A percentile compares a stretch with the other conserved stretches of the same genome.
These are phyloP conservation scores for Enteromius unitaeniatus DNA, from an alignment of 2,797 vertebrate genomes.

Conservation along the genomic window DNA sequence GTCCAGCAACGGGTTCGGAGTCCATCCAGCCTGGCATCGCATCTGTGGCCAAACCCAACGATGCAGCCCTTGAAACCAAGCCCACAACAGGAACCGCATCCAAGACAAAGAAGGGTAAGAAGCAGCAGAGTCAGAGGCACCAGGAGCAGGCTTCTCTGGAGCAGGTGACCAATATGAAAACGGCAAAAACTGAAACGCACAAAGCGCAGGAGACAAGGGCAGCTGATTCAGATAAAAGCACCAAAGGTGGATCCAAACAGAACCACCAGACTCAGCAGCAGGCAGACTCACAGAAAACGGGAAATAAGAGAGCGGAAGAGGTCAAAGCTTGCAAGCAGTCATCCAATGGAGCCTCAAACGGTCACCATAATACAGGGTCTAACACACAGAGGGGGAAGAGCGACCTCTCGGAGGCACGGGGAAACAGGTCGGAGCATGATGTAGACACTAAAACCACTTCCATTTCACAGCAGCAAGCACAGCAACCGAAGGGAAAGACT, in stretches of 20 bases:
- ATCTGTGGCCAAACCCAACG: slow-evolving; percentile 74
- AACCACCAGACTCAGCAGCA: slow-evolving; percentile 64
- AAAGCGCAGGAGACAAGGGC: slow-evolving; percentile 72
- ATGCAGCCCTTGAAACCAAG: slow-evolving; percentile 74
- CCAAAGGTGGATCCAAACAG: slow-evolving; percentile 71
- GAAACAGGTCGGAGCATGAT: slow-evolving; percentile 72
- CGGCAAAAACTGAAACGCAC: slow-evolving; percentile 70
- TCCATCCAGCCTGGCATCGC: slow-evolving; percentile 69
- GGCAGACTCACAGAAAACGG: slow-evolving; percentile 70
- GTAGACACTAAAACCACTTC: slow-evolving; percentile 70
- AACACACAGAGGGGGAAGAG: slow-evolving; percentile 70
- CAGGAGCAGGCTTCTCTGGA: slow-evolving; percentile 72
- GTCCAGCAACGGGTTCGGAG: slow-evolving; percentile 71
- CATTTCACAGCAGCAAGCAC: slow-evolving; percentile 80
- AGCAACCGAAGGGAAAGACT: slow-evolving; percentile 89
- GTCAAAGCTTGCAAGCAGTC: slow-evolving; percentile 67
- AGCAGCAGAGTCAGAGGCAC: slow-evolving; percentile 76
- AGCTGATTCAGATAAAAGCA: slow-evolving; percentile 62
- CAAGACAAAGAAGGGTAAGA: slow-evolving; percentile 91
- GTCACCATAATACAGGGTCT: slow-evolving; percentile 61
- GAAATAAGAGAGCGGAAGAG: slow-evolving; percentile 76
- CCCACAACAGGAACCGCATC: slow-evolving; percentile 67
- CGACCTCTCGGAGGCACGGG: slow-evolving; percentile 69
- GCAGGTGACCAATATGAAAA: slow-evolving; percentile 66
- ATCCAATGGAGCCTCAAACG: slow-evolving; percentile 65